Evolutionary conservation across 2,797 vertebrate genomes (phyloP).

Genomic region (Danio kyathit): DNA sequence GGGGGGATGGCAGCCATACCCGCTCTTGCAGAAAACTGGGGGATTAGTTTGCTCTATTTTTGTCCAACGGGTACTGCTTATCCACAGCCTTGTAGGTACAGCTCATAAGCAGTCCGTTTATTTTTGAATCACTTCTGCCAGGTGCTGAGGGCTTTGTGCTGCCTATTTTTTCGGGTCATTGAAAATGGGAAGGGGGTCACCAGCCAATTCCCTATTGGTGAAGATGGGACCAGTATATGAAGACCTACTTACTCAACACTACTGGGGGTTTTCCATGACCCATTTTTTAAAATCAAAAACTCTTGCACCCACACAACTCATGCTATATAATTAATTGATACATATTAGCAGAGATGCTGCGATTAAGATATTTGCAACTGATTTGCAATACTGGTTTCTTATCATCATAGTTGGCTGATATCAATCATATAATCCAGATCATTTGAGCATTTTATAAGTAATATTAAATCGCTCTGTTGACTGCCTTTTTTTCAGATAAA

Average conservation of each 20-base stretch:
- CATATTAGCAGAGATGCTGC: too few species aligned
- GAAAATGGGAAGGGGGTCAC: slow-evolving; percentile 26
- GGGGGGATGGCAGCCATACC: slow-evolving; percentile 67
- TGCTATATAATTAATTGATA: not conserved
- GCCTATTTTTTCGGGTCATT: slow-evolving; percentile 28
- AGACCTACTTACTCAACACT: not conserved
- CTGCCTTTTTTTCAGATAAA: too few species aligned
- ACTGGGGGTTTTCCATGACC: slow-evolving; percentile 21
- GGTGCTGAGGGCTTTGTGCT: slow-evolving; percentile 43
- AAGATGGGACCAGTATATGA: slow-evolving; percentile 20
- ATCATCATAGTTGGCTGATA: too few species aligned
- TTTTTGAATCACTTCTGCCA: slow-evolving; percentile 38
- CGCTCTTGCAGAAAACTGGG: slow-evolving; percentile 67
- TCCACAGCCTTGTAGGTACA: slow-evolving; percentile 63
- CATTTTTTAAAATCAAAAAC: not conserved
- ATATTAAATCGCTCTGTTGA: too few species aligned
- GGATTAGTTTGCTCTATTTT: slow-evolving; percentile 79
- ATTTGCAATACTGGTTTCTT: too few species aligned
- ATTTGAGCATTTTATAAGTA: too few species aligned
- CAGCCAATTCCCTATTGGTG: slow-evolving; percentile 14
- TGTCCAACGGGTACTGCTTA: slow-evolving; percentile 68
- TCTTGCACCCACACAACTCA: not conserved
- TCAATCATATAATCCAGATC: too few species aligned
- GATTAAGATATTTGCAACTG: too few species aligned
- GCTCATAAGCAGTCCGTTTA: slow-evolving; percentile 47